Evolutionary conservation across 2,113 vertebrate species (phyloP).

Genomic region (Pandion haliaetus): DNA sequence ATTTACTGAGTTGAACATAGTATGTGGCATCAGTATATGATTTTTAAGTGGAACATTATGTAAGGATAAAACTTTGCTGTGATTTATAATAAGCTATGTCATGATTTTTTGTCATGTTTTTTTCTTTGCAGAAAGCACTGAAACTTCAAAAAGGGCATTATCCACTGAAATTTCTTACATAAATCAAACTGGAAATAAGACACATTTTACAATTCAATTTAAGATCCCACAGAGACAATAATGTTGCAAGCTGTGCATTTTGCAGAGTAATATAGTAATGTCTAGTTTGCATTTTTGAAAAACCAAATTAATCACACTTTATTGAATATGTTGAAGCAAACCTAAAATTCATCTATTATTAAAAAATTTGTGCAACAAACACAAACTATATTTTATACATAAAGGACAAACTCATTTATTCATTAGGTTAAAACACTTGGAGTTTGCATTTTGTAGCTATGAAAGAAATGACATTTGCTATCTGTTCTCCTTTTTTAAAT

Average conservation of each 20-base stretch:
- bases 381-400: conserved; percentile 87
- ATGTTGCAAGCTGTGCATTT: conserved; percentile 89
- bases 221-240: conserved; percentile 88
- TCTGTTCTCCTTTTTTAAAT: conserved; percentile 65
- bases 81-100: conserved; percentile 68
- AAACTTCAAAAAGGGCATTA: conserved; percentile 81
- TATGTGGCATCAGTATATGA: conserved; percentile 43
- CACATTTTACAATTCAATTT: conserved; percentile 89
- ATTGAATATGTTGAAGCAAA: conserved; percentile 83
- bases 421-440: conserved; percentile 83
- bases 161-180: conserved; percentile 82
- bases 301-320: conserved; percentile 89
- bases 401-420: conserved; percentile 90
- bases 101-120: conserved; percentile 73
- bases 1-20: conserved; percentile 67
- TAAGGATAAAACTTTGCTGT: conserved; percentile 56
- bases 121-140: conserved; percentile 70
- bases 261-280: conserved; percentile 85
- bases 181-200: conserved; percentile 87
- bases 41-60: conserved; percentile 47
- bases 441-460: conserved; percentile 79
- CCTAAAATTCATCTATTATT: conserved; percentile 88
- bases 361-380: conserved; percentile 83
- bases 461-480: conserved; percentile 76
- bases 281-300: conserved; percentile 90